Evolutionary conservation across 1,140 invertebrate species (phyloP).

Genomic region (Euura lappo): DNA sequence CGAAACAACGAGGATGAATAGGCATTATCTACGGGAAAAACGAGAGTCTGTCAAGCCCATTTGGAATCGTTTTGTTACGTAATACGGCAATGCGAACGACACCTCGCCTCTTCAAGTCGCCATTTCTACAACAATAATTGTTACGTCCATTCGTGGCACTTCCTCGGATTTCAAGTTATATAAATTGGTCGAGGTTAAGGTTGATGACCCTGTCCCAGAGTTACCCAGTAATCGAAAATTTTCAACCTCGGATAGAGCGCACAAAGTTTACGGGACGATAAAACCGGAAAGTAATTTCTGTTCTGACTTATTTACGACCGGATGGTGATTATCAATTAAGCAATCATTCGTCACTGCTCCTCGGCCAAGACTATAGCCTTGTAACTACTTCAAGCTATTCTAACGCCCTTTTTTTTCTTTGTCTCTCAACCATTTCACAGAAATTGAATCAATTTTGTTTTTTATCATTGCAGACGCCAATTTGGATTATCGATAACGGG

Average conservation of each 20-base stretch:
- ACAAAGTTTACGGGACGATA: background rate
- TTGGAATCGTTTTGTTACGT: background rate
- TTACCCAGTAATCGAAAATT: background rate
- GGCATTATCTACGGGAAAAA: background rate
- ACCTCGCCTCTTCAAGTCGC: background rate
- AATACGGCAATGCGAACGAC: background rate
- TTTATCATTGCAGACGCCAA: too few species aligned
- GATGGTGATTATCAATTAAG: slow-evolving; percentile 3
- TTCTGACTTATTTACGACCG: background rate
- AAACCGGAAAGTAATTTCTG: background rate
- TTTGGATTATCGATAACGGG: too few species aligned
- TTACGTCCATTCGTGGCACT: slow-evolving; percentile 1
- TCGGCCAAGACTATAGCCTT: too few species aligned
- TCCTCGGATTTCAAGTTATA: background rate
- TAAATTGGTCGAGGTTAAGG: background rate
- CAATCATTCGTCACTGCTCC: background rate
- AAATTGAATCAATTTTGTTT: too few species aligned
- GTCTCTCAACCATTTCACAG: too few species aligned
- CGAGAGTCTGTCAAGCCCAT: background rate
- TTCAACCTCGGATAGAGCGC: background rate
- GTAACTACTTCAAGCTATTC: too few species aligned
- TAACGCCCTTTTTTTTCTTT: too few species aligned
- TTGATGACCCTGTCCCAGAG: background rate
- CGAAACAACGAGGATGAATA: too few species aligned
- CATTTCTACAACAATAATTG: background rate